Percentiles rank a stretch among this genome's conserved stretches.
Evolutionary conservation across 23 tunicate species (phyloP).

Genomic region (Styela clava): DNA sequence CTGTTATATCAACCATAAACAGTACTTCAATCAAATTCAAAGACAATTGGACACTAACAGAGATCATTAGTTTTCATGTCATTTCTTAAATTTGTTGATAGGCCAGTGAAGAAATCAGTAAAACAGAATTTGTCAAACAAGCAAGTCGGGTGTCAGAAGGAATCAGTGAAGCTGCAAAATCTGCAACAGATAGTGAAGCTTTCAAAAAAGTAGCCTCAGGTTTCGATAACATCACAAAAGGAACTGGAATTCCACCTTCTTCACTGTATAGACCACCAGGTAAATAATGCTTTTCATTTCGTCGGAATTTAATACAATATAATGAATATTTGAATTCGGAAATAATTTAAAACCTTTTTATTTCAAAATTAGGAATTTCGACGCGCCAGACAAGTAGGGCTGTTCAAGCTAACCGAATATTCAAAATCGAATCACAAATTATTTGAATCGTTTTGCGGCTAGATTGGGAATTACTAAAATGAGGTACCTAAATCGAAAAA

Average conservation of each 20-base stretch:
- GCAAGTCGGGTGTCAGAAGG: constrained; percentile 67
- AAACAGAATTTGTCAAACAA: constrained; percentile 65
- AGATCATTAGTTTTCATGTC: no score
- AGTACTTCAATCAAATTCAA: no score
- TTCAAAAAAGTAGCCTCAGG: constrained; percentile 78
- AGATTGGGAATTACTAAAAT: no score
- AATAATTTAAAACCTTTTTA: no score
- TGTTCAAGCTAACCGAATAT: no score
- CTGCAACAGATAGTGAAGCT: constrained; percentile 86
- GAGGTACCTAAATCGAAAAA: no score
- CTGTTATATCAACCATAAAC: no score
- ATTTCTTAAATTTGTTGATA: no score
- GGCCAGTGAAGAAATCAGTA: constrained; percentile 77
- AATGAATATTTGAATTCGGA: no score
- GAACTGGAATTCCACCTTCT: constrained; percentile 68
- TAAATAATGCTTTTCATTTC: constrained; percentile 21
- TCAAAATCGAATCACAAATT: no score
- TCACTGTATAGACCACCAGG: constrained; percentile 73
- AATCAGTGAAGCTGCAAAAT: constrained; percentile 75
- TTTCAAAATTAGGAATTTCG: neutral
- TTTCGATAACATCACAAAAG: constrained; percentile 53
- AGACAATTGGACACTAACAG: no score
- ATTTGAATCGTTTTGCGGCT: no score
- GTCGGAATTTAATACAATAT: neutral
- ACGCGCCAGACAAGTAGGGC: neutral